These are phyloP conservation scores for Drosophila dunni DNA, from an alignment of 1,140 invertebrate genomes.

Conservation along the genomic window DNA sequence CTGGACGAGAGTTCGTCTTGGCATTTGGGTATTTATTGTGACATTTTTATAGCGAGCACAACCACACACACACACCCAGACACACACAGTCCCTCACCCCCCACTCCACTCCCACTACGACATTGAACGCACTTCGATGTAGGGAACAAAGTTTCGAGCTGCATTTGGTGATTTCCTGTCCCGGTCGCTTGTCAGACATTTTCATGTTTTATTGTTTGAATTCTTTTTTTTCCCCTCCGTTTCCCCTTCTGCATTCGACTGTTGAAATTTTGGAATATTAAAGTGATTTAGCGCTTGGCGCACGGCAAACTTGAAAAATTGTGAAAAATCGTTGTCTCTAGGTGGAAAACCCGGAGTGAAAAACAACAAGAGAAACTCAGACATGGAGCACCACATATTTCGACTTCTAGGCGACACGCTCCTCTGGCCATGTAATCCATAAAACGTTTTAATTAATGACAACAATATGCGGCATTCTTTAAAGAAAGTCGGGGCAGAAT, in stretches of 20 bases:
- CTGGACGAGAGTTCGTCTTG: conserved; percentile 54
- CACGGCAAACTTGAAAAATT: conserved; percentile 69
- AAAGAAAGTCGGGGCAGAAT: conserved; percentile 31
- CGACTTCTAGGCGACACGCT: conserved; percentile 33
- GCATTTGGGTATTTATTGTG: conserved; percentile 76
- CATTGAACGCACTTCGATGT: conserved; percentile 48
- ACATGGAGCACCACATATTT: conserved; percentile 8
- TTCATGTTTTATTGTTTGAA: conserved; percentile 79
- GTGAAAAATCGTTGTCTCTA: conserved; percentile 70
- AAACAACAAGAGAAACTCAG: conserved; percentile 9
- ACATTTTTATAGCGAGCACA: conserved; percentile 71
- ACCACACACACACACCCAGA: conserved; percentile 5
- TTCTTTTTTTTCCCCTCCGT: conserved; percentile 33
- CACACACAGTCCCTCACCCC: background rate
- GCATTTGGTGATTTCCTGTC: conserved; percentile 60
- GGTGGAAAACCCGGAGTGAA: conserved; percentile 45
- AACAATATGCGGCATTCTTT: conserved; percentile 80
- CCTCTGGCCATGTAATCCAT: conserved; percentile 73
- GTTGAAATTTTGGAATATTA: conserved; percentile 77
- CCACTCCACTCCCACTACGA: background rate
- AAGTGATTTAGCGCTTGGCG: conserved; percentile 72
- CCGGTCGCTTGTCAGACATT: conserved; percentile 69
- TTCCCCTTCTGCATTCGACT: conserved; percentile 15
- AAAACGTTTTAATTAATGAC: conserved; percentile 83
- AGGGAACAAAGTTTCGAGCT: conserved; percentile 28